phyloP scores from a whole-genome alignment of 2,888 invertebrate species.

The Macaria liturata region DNA sequence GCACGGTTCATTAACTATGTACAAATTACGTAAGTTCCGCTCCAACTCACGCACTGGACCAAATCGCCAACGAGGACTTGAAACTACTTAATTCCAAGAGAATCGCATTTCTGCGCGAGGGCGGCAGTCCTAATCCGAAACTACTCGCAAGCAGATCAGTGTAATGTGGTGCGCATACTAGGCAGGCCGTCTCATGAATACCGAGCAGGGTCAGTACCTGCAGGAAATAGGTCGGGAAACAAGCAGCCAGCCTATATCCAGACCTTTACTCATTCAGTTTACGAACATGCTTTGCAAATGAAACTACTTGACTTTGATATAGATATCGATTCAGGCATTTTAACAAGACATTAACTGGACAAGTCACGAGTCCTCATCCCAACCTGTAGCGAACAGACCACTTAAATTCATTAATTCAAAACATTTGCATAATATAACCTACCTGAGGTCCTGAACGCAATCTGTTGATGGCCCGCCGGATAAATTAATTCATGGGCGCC shows the following conservation, averaged over 20 bases:
- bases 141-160: conserved; percentile 69
- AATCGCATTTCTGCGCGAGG: conserved; percentile 57
- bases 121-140: conserved; percentile 65
- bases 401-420: conserved; percentile 30
- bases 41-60: conserved; percentile 39
- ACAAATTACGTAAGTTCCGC: conserved; percentile 41
- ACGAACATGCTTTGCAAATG: no score
- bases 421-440: conserved; percentile 29
- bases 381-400: conserved; percentile 20
- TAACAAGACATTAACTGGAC: not conserved
- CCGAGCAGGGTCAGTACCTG: conserved; percentile 47
- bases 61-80: conserved; percentile 56
- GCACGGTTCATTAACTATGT: conserved; percentile 35
- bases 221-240: conserved; percentile 35
- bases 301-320: no score
- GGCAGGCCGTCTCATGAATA: conserved; percentile 70
- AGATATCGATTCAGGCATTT: no score
- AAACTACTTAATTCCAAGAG: conserved; percentile 59
- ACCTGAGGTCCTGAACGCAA: conserved; percentile 25
- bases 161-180: conserved; percentile 59
- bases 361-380: not conserved
- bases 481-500: conserved; percentile 50
- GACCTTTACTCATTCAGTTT: conserved; percentile 17
- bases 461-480: conserved; percentile 33
- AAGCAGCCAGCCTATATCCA: conserved; percentile 46